phyloP scores from a whole-genome alignment of 2,113 vertebrate species.

The Penelope pileata region DNA sequence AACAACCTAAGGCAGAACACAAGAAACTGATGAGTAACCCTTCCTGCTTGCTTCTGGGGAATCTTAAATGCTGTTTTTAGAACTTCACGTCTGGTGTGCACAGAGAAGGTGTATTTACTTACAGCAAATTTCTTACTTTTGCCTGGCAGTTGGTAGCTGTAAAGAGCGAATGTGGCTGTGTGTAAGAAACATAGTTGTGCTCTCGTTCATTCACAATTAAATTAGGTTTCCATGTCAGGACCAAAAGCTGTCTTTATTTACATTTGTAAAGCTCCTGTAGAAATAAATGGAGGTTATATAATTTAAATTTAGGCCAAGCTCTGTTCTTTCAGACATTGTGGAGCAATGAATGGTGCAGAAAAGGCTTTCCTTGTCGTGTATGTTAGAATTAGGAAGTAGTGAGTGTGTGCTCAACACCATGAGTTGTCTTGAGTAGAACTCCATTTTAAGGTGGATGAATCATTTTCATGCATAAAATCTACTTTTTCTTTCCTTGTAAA shows the following conservation, averaged over 20 bases:
- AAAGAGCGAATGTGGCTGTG: not conserved
- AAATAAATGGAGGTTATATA: not conserved
- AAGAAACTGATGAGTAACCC: not conserved
- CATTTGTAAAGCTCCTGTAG: not conserved
- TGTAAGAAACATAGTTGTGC: not conserved
- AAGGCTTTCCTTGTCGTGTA: not conserved
- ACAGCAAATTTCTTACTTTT: not conserved
- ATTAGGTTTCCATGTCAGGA: not conserved
- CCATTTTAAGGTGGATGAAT: not conserved
- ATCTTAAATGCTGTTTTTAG: not conserved
- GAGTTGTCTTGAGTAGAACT: not conserved
- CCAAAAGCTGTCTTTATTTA: slow-evolving; percentile 25
- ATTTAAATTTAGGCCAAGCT: slow-evolving; percentile 36
- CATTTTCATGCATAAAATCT: not conserved
- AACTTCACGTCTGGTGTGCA: not conserved
- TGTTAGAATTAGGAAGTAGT: not conserved
- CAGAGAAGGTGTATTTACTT: not conserved
- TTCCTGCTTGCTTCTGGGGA: not conserved
- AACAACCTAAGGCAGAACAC: not conserved
- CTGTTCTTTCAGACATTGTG: not conserved
- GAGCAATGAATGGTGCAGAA: not conserved
- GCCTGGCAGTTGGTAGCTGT: not conserved
- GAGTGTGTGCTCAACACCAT: not conserved
- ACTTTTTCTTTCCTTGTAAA: not conserved
- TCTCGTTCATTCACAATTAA: slow-evolving; percentile 29